A percentile compares a stretch with the other conserved stretches of the same genome.
Conservation (phyloP, 2,888 invertebrate genomes). For the Drosophila anomalata region DNA sequence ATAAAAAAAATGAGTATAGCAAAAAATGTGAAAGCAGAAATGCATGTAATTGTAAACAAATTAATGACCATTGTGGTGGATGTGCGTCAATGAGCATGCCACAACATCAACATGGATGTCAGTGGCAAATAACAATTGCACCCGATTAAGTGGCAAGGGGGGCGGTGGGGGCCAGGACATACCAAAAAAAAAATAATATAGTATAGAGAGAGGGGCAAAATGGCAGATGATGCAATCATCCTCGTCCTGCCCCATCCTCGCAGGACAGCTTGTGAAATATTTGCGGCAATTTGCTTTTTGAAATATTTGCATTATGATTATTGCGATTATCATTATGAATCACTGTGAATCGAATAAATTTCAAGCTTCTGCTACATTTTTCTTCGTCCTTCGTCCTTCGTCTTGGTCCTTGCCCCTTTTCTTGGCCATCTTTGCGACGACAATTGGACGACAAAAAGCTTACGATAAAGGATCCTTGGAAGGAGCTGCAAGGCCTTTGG, state of each 20-base stretch:
- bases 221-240: slow-evolving; percentile 17
- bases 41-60: slow-evolving; percentile 54
- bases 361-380: slow-evolving; percentile 8
- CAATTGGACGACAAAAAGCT: slow-evolving; percentile 16
- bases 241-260: neutral
- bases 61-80: slow-evolving; percentile 52
- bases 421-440: slow-evolving; percentile 19
- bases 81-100: slow-evolving; percentile 51
- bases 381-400: neutral
- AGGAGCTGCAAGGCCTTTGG: neutral
- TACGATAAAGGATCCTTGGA: slow-evolving; percentile 1
- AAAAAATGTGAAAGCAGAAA: slow-evolving; percentile 37
- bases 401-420: slow-evolving; percentile 4
- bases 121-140: slow-evolving; percentile 6
- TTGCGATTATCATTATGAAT: slow-evolving; percentile 48
- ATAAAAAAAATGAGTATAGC: slow-evolving; percentile 2
- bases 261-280: slow-evolving; percentile 38
- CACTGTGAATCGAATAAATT: slow-evolving; percentile 39
- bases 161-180: neutral
- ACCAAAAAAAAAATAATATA: neutral
- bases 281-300: slow-evolving; percentile 47
- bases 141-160: neutral
- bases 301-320: slow-evolving; percentile 51
- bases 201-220: neutral
- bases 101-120: slow-evolving; percentile 35